A percentile compares a stretch with the other conserved stretches of the same genome.
Conservation (phyloP, 2,113 vertebrate genomes). For the Piaya cayana region DNA sequence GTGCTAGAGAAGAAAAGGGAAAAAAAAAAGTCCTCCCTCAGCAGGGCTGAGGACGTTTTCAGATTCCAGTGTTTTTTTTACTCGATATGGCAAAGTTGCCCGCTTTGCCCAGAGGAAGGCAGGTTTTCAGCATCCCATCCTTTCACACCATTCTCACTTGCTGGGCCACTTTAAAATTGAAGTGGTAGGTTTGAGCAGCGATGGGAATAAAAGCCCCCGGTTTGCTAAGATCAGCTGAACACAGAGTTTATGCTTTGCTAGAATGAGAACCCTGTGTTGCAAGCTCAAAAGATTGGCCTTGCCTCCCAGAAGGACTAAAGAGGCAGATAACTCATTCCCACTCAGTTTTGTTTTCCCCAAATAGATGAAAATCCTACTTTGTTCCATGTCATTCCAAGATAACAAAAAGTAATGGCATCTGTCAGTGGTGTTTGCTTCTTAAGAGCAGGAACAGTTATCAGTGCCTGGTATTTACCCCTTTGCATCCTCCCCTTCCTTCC, state of each 20-base stretch:
- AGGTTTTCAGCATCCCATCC: slow-evolving; percentile 56
- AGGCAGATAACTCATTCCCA: slow-evolving; percentile 1
- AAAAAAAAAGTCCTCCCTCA: slow-evolving; percentile 27
- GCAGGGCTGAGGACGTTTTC: slow-evolving; percentile 76
- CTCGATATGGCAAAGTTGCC: slow-evolving; percentile 97
- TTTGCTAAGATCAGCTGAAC: neutral
- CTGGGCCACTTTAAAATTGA: neutral
- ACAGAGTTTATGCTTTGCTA: neutral
- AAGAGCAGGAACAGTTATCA: neutral
- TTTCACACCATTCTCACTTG: neutral
- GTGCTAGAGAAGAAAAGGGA: slow-evolving; percentile 53
- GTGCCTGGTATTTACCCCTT: neutral
- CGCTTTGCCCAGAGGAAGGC: slow-evolving; percentile 75
- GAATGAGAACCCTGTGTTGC: neutral
- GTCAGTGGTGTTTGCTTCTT: neutral
- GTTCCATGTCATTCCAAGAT: neutral
- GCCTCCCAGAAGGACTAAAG: neutral
- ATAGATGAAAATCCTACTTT: neutral
- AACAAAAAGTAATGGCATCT: neutral
- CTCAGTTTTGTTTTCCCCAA: neutral
- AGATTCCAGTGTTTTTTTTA: slow-evolving; percentile 91
- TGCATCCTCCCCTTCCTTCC: neutral
- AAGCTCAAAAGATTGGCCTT: neutral
- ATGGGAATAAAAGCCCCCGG: neutral
- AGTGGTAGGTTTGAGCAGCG: neutral